Evolutionary conservation across 2,113 vertebrate genomes (phyloP).

Genomic region (Vicugna pacos): DNA sequence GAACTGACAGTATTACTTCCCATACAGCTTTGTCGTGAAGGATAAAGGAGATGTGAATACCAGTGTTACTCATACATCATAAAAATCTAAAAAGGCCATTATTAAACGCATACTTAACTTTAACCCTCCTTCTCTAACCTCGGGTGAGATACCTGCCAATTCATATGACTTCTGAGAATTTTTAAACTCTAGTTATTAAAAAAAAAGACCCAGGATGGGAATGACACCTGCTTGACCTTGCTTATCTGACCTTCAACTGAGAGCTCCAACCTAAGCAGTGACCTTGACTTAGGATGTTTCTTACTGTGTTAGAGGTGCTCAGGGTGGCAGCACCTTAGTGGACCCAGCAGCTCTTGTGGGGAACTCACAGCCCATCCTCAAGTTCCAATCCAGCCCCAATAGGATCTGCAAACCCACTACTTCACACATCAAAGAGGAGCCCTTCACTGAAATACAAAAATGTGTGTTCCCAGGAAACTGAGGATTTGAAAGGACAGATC

Average conservation of each 20-base stretch:
- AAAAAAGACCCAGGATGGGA: not conserved
- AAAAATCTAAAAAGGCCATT: conserved; percentile 20
- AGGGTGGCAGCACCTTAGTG: not conserved
- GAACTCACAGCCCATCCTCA: not conserved
- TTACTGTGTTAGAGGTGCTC: not conserved
- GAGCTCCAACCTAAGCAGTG: not conserved
- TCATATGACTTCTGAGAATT: not conserved
- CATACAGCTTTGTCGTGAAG: not conserved
- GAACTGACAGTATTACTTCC: not conserved
- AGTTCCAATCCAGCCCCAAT: not conserved
- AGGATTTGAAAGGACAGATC: not conserved
- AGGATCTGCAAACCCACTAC: not conserved
- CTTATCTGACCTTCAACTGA: not conserved
- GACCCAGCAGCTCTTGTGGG: not conserved
- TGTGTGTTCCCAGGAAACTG: not conserved
- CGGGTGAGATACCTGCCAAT: not conserved
- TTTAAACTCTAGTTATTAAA: conserved; percentile 11
- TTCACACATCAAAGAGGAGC: not conserved
- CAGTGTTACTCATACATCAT: not conserved
- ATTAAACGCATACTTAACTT: not conserved
- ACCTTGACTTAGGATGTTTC: conserved; percentile 14
- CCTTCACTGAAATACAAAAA: conserved; percentile 2
- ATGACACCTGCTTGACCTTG: not conserved
- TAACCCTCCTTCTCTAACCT: not conserved
- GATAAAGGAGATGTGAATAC: not conserved